Evolutionary conservation across 2,888 invertebrate species (phyloP), one percentile per base, ranked within the genome.

Genomic region (Dione juno): DNA sequence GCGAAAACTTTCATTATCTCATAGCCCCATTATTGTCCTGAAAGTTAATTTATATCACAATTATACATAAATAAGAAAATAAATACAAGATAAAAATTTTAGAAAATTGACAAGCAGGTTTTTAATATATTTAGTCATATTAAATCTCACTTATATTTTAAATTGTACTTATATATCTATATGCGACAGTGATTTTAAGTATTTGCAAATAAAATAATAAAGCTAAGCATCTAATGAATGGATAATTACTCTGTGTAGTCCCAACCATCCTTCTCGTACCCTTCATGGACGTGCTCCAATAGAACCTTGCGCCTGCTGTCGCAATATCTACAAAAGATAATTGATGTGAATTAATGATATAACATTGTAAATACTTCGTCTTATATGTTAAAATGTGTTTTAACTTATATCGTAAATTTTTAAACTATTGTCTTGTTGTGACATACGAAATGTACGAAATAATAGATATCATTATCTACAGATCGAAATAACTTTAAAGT

Each of bases 241-340:
- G 78, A 77, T 70, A 77, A 82, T 94, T 95, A 97, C 95, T 97
- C 97, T 93, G 96, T 97, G 90, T 97, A 98, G 84, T 97, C 97
- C 99, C 99, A 99, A 96, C 98, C 97, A 88, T 99, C 99, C 93
- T 98, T 98, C 90, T 99, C 99, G 89, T 99, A 99, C 75, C 99
- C 99, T 94, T 99, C 99, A 88, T 98, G 97, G 66, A 99, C 99
- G 90, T 99, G 99, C 88, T 98, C 98, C 82, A 99, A 94, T 78
- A 99, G 94, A 77, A 98, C 98, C 93, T 98, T 97, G 81, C 99
- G 96, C 82, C 99, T 96, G 88, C 97, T 98, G 93, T 99, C 99
- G 94, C 99, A 99, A 92, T 99, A 99, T 94, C 99, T 99, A 92
- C 57, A 91, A 87, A 68, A 57, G 69, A 72, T 28, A 28, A 28